Base-by-base conservation (phyloP, 2,113 vertebrate genomes). In the Fulmarus glacialis region DNA sequence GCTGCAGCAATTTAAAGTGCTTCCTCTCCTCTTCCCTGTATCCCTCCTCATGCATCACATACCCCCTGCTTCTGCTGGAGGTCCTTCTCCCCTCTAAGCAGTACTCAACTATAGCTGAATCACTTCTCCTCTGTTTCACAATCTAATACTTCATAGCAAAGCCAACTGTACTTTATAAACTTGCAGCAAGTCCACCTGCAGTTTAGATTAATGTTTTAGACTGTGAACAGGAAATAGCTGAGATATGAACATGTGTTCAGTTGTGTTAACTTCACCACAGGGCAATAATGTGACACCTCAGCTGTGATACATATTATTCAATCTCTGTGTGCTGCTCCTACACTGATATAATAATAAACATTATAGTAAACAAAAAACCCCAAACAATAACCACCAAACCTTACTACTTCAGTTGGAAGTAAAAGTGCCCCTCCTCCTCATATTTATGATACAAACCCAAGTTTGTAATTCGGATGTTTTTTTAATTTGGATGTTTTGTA, bases 21-120 rank as follows among this genome's bases (percentile, higher is more conserved):
- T 72, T 55, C 24, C 32, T 68, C 24, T 70, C 9, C 29, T 60
- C 40, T 55, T 68, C 27, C 47, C 20, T 73, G 6, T 34, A 15
- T 63, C 36, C 9, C 4, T 82, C 20, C 32, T 66, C 21, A 9
- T 8, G 26, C 12, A 52, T 60, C 26, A 12, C 0, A 0, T 48
- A 13, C 19, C 11, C 21, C 3, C 45, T 88, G 22, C 89, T 82
- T 60, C 34, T 92, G 47, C 63, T 84, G 68, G 53, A 81, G 43
- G 6, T 55, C 59, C 23, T 63, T 92, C 9, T 89, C 30, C 47
- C 8, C 29, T 36, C 18, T 26, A 26, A 62, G 13, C 62, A 84
- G 14, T 45, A 34, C 38, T 84, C 38, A 68, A 0, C 34, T 42
- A 2, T 20, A 78, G 59, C 34, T 79, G 87, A 85, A 70, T 70